phyloP scores from a whole-genome alignment of 2,888 invertebrate species.

The Pinctada fucata region DNA sequence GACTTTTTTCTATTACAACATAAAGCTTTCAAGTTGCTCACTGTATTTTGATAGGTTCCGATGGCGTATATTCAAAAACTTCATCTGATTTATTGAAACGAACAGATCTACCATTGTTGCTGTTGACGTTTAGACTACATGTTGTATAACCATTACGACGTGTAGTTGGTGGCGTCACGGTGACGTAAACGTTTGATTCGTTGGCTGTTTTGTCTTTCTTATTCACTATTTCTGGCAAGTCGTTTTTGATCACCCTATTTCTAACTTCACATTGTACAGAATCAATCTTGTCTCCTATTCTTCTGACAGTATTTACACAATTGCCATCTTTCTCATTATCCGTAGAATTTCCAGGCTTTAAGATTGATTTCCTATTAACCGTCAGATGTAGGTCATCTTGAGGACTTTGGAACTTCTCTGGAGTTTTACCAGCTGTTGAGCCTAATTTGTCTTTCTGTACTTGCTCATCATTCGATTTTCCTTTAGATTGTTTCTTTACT shows the following conservation, averaged over 20 bases:
- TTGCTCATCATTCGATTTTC: too few species aligned
- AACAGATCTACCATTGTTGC: conserved; percentile 24
- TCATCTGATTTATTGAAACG: conserved; percentile 33
- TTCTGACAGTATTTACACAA: neutral
- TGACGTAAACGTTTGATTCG: conserved; percentile 26
- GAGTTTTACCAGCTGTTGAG: too few species aligned
- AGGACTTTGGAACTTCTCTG: neutral
- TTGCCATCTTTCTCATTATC: conserved; percentile 2
- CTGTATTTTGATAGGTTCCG: conserved; percentile 16
- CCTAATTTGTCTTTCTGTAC: too few species aligned
- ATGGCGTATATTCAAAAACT: conserved; percentile 31
- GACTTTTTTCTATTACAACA: too few species aligned
- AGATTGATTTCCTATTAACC: conserved; percentile 10
- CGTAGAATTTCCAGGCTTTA: conserved; percentile 2
- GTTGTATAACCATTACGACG: conserved; percentile 20
- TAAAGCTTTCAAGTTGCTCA: too few species aligned
- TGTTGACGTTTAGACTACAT: conserved; percentile 21
- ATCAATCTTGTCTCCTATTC: neutral
- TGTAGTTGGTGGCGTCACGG: conserved; percentile 19
- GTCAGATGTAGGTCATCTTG: neutral
- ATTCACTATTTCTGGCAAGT: conserved; percentile 13
- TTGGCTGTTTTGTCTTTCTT: conserved; percentile 6
- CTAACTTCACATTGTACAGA: neutral
- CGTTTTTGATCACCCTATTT: conserved; percentile 12
- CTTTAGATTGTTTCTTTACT: neutral